Percentiles rank a stretch among this genome's conserved stretches.
Evolutionary conservation across 2,113 vertebrate species (phyloP).

Genomic region (Cyprinodon brontotheroides): DNA sequence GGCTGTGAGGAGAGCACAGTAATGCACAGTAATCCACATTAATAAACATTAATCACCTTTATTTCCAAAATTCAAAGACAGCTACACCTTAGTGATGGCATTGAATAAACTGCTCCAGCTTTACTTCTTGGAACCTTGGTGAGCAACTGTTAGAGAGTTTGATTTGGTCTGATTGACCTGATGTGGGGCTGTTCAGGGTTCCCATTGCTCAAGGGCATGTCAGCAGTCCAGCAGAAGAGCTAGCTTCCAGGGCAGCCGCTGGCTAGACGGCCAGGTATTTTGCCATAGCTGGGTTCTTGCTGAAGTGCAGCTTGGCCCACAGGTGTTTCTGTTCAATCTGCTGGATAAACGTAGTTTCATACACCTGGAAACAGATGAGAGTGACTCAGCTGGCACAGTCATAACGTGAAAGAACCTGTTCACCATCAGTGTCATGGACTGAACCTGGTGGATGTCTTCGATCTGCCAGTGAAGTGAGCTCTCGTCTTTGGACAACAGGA

Average conservation of each 20-base stretch:
- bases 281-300: slow-evolving; percentile 80
- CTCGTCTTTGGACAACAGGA: slow-evolving; percentile 90
- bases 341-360: slow-evolving; percentile 80
- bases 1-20: too few species aligned
- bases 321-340: slow-evolving; percentile 85
- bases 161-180: too few species aligned
- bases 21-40: too few species aligned
- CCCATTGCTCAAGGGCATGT: slow-evolving; percentile 27
- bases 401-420: neutral
- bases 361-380: slow-evolving; percentile 76
- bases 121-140: too few species aligned
- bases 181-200: neutral
- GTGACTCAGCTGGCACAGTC: neutral
- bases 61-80: too few species aligned
- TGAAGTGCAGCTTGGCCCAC: slow-evolving; percentile 86
- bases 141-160: too few species aligned
- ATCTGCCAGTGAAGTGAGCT: slow-evolving; percentile 81
- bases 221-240: slow-evolving; percentile 47
- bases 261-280: slow-evolving; percentile 68
- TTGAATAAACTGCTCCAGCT: too few species aligned
- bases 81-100: too few species aligned
- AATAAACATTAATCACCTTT: too few species aligned
- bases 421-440: neutral
- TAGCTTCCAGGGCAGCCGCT: slow-evolving; percentile 22
- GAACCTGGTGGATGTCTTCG: slow-evolving; percentile 52